Evolutionary conservation across 2,113 vertebrate genomes (phyloP), one percentile per base, ranked within the genome.

Genomic region (Nymphicus hollandicus): DNA sequence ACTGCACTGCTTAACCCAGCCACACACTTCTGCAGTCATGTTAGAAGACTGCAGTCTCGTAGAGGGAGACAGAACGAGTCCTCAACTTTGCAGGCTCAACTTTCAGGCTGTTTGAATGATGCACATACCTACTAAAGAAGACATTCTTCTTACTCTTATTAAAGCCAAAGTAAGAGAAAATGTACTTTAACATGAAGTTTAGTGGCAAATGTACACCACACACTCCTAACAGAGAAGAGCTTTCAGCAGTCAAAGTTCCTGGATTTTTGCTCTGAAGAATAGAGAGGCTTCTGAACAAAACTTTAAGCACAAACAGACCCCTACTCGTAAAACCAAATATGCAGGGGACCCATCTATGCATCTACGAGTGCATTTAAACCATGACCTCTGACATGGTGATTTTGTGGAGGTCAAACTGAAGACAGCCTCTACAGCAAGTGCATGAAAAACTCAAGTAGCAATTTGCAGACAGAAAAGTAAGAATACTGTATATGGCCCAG

Each of bases 381-480:
- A 18, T 1, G 1, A 24, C 69, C 80, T 47, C n/a, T 19, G 17
- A 92, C 84, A 53, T 11, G 8, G 25, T 61, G 23, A 13, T 86
- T 93, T 60, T 47, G 7, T 85, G 31, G 80, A 93, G 63, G 76
- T 92, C 72, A 92, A 85, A 71, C 56, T 52, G 73, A 92, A 96
- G 80, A 91, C 85, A 78, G 25, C 13, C 70, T 85, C 65, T 68
- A n/a, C 24, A 88, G 55, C 72, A 86, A 79, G 37, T 1, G 41
- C 55, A 74, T 0, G 0, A 68, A 93, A 94, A 90, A 13, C 10
- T 61, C 68, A n/a, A 78, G 55, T 7, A 78, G 55, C 7, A 39
- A 47, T 81, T 28, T 88, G 76, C 55, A 83, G 85, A 77, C 25
- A 56, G 50, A 50, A 80, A 89, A 80, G 58, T 49, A 53, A 56